Base-by-base conservation (phyloP, 2,888 invertebrate species). In the Drymonia ruficornis region DNA sequence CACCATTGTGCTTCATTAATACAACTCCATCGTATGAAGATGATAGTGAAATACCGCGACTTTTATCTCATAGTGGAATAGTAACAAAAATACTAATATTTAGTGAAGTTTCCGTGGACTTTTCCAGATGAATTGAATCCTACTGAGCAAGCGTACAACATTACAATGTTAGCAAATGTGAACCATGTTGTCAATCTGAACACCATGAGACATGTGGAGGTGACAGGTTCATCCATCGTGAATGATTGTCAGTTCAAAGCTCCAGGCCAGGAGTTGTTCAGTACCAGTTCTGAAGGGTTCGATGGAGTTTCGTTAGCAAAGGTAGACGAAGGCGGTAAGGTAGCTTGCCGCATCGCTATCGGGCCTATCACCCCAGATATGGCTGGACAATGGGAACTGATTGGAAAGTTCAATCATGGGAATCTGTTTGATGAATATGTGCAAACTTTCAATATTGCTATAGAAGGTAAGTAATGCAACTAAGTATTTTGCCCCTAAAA, bases 111-210 rank as follows among this genome's bases (percentile, higher is more conserved):
- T 31, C 31, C 31, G 9, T 2, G 23, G 23, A 36, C 5, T 43
- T 19, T 46, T 42, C 52, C 66, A 82, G 81, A 81, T 70, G 63
- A 69, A 60, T 56, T 72, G 0, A 61, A 70, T 47, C 81, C 81
- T 44, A 67, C 65, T 49, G 63, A 67, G 34, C 80, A 81, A 55
- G 75, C 81, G 0, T 81, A 81, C 52, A 81, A 81, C 51, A 64
- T 77, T 18, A 79, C 80, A 9, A 49, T 49, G 18, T 52, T 67
- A 31, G 56, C 61, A 29, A 51, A 63, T 13, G 34, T 59, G 0
- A 70, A 43, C 16, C 55, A 68, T 34, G 51, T 71, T 0, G 68
- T 82, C 13, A 72, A 74, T 50, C 49, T 81, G 47, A 72, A 70
- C 3, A 65, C 56, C 5, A 56, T 53, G 6, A 52, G 73, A 16